A percentile compares a stretch with the other conserved stretches of the same genome.
Conservation (phyloP, 2,888 invertebrate species). For the Pollenia amentaria region DNA sequence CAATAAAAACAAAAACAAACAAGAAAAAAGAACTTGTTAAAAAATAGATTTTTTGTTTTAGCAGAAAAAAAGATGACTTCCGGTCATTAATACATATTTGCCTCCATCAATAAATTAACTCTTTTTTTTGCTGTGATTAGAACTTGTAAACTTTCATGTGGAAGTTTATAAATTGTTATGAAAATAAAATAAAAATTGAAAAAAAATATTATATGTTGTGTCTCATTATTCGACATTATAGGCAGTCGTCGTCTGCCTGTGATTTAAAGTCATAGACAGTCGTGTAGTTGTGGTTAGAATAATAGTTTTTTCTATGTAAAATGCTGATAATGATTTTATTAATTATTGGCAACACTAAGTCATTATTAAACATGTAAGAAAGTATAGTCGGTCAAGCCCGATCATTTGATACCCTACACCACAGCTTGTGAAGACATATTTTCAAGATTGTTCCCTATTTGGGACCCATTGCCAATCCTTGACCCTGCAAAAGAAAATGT, state of each 20-base stretch:
- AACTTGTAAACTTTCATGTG: slow-evolving; percentile 46
- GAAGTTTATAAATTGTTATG: slow-evolving; percentile 56
- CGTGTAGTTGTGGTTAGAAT: slow-evolving; percentile 31
- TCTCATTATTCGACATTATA: slow-evolving; percentile 50
- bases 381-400: too few species aligned
- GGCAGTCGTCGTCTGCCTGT: slow-evolving; percentile 53
- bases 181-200: not conserved
- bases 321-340: slow-evolving; percentile 29
- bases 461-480: too few species aligned
- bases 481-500: too few species aligned
- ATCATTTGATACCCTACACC: too few species aligned
- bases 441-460: too few species aligned
- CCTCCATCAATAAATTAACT: slow-evolving; percentile 67
- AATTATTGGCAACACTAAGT: slow-evolving; percentile 27
- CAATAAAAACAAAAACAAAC: slow-evolving; percentile 6
- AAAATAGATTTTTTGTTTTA: not conserved
- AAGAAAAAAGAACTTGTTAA: slow-evolving; percentile 2
- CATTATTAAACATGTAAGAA: not conserved
- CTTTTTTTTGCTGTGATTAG: slow-evolving; percentile 36
- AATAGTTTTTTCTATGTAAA: slow-evolving; percentile 17
- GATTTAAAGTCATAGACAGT: slow-evolving; percentile 48
- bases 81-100: slow-evolving; percentile 67
- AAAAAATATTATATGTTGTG: slow-evolving; percentile 2
- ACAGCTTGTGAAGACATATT: too few species aligned
- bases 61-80: slow-evolving; percentile 63